Percentiles rank a stretch among this genome's conserved stretches.
phyloP scores from a whole-genome alignment of 2,888 invertebrate species.

The Drosophila recens region DNA sequence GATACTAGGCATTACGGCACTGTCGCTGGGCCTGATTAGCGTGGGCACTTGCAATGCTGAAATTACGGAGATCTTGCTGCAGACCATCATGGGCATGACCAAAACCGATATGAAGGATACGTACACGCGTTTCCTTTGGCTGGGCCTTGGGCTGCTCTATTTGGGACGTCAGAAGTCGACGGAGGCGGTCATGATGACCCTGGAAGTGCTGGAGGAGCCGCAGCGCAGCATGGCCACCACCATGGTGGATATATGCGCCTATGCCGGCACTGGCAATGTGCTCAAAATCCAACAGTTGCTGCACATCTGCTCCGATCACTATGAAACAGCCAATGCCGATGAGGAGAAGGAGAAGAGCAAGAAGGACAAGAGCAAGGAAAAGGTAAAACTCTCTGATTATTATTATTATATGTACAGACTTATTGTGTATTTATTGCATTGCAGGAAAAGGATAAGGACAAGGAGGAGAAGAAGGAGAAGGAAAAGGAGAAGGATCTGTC shows the following conservation, averaged over 20 bases:
- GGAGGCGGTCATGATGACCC: slow-evolving; percentile 95
- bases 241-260: slow-evolving; percentile 98
- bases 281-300: slow-evolving; percentile 98
- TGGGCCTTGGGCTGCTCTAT: slow-evolving; percentile 97
- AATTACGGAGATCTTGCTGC: slow-evolving; percentile 88
- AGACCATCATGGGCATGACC: slow-evolving; percentile 88
- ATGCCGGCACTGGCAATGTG: slow-evolving; percentile 99
- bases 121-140: slow-evolving; percentile 94
- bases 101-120: slow-evolving; percentile 89
- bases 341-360: slow-evolving; percentile 78
- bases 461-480: slow-evolving; percentile 80
- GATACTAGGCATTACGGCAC: slow-evolving; percentile 94
- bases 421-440: not conserved
- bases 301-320: slow-evolving; percentile 99
- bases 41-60: slow-evolving; percentile 96
- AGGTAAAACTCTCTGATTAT: slow-evolving; percentile 54
- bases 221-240: slow-evolving; percentile 98
- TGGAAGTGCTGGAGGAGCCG: slow-evolving; percentile 97
- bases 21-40: slow-evolving; percentile 95
- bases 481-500: slow-evolving; percentile 89
- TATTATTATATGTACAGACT: no score
- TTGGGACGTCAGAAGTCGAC: slow-evolving; percentile 96
- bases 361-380: slow-evolving; percentile 83
- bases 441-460: slow-evolving; percentile 68
- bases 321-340: slow-evolving; percentile 88